phyloP scores from a whole-genome alignment of 2,113 vertebrate species.

The Tursiops truncatus region DNA sequence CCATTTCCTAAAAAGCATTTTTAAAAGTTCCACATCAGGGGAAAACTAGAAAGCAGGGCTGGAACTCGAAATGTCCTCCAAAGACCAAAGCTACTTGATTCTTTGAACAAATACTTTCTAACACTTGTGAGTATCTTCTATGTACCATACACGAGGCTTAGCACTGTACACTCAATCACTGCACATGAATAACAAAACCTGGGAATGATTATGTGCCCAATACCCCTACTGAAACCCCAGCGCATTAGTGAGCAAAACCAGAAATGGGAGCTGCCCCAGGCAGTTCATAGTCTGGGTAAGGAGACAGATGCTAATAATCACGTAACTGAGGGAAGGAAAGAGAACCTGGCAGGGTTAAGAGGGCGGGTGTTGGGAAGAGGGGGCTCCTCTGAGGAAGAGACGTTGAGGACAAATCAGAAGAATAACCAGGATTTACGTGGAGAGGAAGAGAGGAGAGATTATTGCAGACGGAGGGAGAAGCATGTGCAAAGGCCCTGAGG shows the following conservation, averaged over 20 bases:
- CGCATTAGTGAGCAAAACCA: not conserved
- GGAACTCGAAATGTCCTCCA: not conserved
- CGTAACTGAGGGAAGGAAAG: not conserved
- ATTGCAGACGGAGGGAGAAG: no score
- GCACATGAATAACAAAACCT: not conserved
- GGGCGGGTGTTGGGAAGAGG: not conserved
- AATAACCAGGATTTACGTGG: not conserved
- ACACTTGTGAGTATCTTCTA: not conserved
- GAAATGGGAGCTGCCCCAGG: not conserved
- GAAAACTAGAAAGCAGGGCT: not conserved
- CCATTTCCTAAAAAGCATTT: not conserved
- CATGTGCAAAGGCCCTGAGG: not conserved
- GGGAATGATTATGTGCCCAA: not conserved
- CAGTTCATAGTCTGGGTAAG: not conserved
- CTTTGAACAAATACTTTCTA: not conserved
- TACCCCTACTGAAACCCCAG: not conserved
- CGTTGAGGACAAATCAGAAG: not conserved
- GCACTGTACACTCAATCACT: not conserved
- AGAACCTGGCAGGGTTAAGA: not conserved
- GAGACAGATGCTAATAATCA: not conserved
- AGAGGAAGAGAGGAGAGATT: not conserved
- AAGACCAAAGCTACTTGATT: not conserved
- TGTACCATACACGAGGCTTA: not conserved
- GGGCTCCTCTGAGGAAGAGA: not conserved
- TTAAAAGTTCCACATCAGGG: not conserved